These are phyloP conservation scores for Cerastis rubricosa DNA, from an alignment of 2,888 invertebrate species.

Conservation along the genomic window DNA sequence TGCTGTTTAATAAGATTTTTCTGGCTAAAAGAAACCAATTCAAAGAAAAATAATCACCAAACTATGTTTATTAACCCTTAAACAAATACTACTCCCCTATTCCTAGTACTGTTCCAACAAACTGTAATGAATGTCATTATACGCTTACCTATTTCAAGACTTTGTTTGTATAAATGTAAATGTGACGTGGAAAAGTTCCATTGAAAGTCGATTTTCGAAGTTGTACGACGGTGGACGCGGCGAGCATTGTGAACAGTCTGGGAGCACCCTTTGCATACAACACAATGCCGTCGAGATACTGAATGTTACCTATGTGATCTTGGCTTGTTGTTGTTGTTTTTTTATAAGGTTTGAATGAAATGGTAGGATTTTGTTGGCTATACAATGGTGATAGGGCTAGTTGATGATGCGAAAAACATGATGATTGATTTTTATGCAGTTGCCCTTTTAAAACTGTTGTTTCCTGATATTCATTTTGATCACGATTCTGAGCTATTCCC, in stretches of 20 bases:
- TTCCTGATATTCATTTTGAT: background rate
- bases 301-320: constrained; percentile 65
- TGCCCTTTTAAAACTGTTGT: background rate
- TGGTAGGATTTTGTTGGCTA: background rate
- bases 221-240: constrained; percentile 78
- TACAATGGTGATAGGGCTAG: background rate
- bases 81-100: background rate
- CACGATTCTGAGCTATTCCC: background rate
- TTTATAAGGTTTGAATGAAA: constrained; percentile 21
- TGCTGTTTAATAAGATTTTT: background rate
- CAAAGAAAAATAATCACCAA: background rate
- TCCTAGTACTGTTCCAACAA: constrained; percentile 12
- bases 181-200: constrained; percentile 82
- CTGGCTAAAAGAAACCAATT: background rate
- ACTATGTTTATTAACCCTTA: background rate
- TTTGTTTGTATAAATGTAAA: constrained; percentile 82
- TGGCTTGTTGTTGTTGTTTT: constrained; percentile 50
- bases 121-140: constrained; percentile 63
- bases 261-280: constrained; percentile 79
- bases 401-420: background rate
- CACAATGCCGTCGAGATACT: constrained; percentile 73
- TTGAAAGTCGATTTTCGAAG: constrained; percentile 88
- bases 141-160: constrained; percentile 62
- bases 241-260: constrained; percentile 73
- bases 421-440: background rate